Evolutionary conservation across 2,113 vertebrate species (phyloP), one percentile per base, ranked within the genome.

Genomic region (Alethe diademata): DNA sequence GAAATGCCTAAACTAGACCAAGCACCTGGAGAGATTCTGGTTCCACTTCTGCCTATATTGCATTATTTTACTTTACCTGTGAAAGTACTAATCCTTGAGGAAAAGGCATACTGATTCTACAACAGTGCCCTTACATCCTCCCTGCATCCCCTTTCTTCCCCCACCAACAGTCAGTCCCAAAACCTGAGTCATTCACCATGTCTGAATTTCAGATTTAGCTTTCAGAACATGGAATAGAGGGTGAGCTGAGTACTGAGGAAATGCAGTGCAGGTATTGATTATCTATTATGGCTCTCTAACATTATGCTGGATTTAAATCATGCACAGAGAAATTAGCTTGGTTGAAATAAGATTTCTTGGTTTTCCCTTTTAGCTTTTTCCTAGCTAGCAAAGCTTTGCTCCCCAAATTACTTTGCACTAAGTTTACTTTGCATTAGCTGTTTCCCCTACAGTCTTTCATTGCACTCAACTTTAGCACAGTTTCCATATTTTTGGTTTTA

Each of bases 171-270:
- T 40, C 42, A 57, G 11, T 31, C 24, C 15, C 54, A 86, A 26
- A 47, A 19, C 54, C 56, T 57, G 70, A 74, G 65, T 54, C 56
- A 69, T 47, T 85, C 61, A 67, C 23, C 38, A 8, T 35, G 43
- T 45, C 76, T 78, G 84, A 88, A 93, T 67, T 85, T 93, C 79
- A 88, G 43, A 81, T 89, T 86, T 84, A 58, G 36, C 6, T 90
- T 95, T 93, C 50, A 61, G 67, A 31, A 64, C 60, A 80, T 53
- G 26, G 35, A 61, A 86, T 24, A 79, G 4, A 51, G 29, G 72
- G 19, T 57, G 60, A 93, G 14, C 31, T 40, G 80, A 75, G 20
- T 25, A 76, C 54, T 67, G 78, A 93, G 43, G 47, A 24, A 94
- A 72, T 0, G 0, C 29, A 70, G 42, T 64, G 25, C 18, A 90